phyloP scores from a whole-genome alignment of 2,797 vertebrate species.

The Chaenodraco wilsoni region DNA sequence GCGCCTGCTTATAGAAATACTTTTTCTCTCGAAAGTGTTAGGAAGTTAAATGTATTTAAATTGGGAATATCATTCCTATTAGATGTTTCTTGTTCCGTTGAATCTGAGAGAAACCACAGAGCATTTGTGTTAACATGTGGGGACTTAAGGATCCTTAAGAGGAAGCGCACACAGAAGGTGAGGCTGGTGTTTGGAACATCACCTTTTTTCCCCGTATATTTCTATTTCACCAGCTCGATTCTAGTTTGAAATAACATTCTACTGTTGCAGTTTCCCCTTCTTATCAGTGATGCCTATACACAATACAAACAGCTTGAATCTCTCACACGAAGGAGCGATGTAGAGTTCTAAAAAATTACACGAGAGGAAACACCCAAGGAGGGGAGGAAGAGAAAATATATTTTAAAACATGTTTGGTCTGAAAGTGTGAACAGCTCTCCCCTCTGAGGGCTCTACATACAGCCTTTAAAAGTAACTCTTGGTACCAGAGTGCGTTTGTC shows the following conservation, averaged over 20 bases:
- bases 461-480: slow-evolving; percentile 62
- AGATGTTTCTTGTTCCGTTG: not conserved
- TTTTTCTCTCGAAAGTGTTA: not conserved
- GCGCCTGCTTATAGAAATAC: not conserved
- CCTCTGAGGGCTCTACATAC: slow-evolving; percentile 41
- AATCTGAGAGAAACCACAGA: slow-evolving; percentile 12
- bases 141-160: slow-evolving; percentile 9
- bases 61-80: not conserved
- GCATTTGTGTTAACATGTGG: not conserved
- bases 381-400: slow-evolving; percentile 13
- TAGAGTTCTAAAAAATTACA: slow-evolving; percentile 29
- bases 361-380: not conserved
- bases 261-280: not conserved
- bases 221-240: not conserved
- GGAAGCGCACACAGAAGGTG: slow-evolving; percentile 11
- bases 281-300: slow-evolving; percentile 3
- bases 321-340: slow-evolving; percentile 30
- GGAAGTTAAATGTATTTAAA: not conserved
- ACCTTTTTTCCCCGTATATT: slow-evolving; percentile 22
- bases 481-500: slow-evolving; percentile 76
- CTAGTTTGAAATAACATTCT: slow-evolving; percentile 43
- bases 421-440: slow-evolving; percentile 6
- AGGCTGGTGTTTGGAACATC: slow-evolving; percentile 25
- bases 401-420: slow-evolving; percentile 59
- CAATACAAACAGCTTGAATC: slow-evolving; percentile 19